phyloP scores from a whole-genome alignment of 2,888 invertebrate species.

The Ptychoptera albimana region DNA sequence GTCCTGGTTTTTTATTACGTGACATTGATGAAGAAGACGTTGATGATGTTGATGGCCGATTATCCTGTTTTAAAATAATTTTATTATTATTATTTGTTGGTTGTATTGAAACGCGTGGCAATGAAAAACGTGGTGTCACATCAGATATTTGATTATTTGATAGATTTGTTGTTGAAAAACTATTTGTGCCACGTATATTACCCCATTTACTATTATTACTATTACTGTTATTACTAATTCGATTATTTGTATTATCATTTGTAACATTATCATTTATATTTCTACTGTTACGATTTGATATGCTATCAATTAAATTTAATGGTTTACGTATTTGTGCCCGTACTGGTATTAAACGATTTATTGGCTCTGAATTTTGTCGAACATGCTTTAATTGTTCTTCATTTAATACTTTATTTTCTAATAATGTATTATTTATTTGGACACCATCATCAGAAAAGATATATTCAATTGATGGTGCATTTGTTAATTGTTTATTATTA shows the following conservation, averaged over 20 bases:
- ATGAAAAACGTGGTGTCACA: constrained; percentile 8
- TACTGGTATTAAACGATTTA: constrained; percentile 1
- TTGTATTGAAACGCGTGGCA: constrained; percentile 11
- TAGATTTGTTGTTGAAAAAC: constrained; percentile 16
- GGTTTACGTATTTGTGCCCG: constrained; percentile 3
- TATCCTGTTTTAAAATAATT: constrained; percentile 5
- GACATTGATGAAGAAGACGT: constrained; percentile 7
- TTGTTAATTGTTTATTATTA: neutral
- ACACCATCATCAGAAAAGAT: neutral
- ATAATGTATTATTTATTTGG: neutral
- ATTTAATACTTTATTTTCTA: neutral
- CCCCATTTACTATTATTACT: constrained; percentile 31
- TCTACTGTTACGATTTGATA: constrained; percentile 1
- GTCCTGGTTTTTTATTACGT: neutral
- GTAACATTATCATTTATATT: neutral
- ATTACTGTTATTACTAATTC: neutral
- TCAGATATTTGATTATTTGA: constrained; percentile 5
- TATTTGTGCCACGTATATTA: constrained; percentile 35
- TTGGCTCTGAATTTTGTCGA: constrained; percentile 9
- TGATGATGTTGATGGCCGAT: constrained; percentile 8
- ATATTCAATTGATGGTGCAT: neutral
- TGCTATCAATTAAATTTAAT: constrained; percentile 2
- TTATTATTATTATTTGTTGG: constrained; percentile 2
- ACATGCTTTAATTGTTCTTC: constrained; percentile 6
- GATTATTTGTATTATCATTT: neutral